Evolutionary conservation across 1,140 invertebrate genomes (phyloP), one percentile per base, ranked within the genome.

Genomic region (Atta texana): DNA sequence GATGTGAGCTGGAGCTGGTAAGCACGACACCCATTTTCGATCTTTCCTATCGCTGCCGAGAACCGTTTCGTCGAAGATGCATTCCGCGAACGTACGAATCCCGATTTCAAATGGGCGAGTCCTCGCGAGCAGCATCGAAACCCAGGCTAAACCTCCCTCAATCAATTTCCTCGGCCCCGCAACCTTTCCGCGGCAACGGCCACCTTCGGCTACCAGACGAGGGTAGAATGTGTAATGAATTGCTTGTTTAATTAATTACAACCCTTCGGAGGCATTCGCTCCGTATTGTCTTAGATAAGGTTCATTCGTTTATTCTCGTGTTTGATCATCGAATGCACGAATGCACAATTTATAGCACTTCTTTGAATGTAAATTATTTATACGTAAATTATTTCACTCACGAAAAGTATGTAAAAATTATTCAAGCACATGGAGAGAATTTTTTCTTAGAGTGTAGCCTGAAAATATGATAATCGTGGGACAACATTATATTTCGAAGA

Each of bases 171-270:
- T 94, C 93, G 71, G 89, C 85, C 87, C 72, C 89, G 90, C 91
- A 90, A 89, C 93, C 93, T 94, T 93, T 93, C 91, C 91, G 90
- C 74, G 92, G 64, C 78, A 39, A 92, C 87, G 90, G 91, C 90
- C 91, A 92, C 91, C 91, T 91, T 90, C 87, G 85, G 89, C 80
- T 91, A 92, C 86, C 91, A 90, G 92, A 91, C 88, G 90, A 93
- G 93, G 93, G 94, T 94, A 93, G 93, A 94, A 94, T 94, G 93
- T 93, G 94, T 95, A 95, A 95, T 95, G 94, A 95, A 95, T 95
- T 95, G 94, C 94, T 95, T 95, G 94, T 95, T 95, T 95, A 95
- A 95, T 95, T 95, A 95, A 95, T 95, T 95, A 95, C 94, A 90
- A 93, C 93, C 92, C 93, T 93, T 91, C 89, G 85, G 68, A 76